Evolutionary conservation across 2,888 invertebrate genomes (phyloP), one percentile per base, ranked within the genome.

Genomic region (Acanthococcus lagerstroemiae): DNA sequence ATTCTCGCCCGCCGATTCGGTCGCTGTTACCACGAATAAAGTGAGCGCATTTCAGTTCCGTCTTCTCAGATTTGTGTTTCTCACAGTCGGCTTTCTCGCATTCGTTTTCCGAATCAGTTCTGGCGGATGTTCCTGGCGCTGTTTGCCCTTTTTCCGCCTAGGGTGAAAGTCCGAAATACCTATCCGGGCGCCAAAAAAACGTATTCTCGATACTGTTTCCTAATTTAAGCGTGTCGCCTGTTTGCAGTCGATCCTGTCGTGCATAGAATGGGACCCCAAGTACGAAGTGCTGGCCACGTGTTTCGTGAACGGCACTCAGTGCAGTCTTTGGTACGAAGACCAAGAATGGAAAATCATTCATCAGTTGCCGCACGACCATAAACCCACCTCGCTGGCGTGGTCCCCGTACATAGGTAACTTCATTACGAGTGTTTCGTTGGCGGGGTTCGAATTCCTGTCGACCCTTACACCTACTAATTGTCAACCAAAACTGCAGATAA

Each of bases 361-460:
- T 68, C 75, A 74, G 4, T 73, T 83, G 4, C 72, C 73, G n/a
- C 80, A 80, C 70, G 73, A 76, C 0, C 74, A 78, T 65, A 76
- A 79, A 67, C 80, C 81, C 1, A 74, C 78, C 1, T 75, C 76
- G 50, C 69, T 81, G 17, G 76, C 77, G 50, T 83, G 83, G 82
- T 83, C 83, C 21, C 77, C 79, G 3, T 60, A 79, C 21, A 74
- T 80, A 1, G 81, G 81, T 69, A 72, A 67, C 19, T 52, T 3
- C 19, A 19, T 45, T 45, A 7, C 15, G 15, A 45, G 46, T 45
- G 19, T 45, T 45, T 45, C n/a, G 15, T 15, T 19, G 17, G 37
- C 15, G 7, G 37, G 15, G 15, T 15, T 37, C 37, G 37, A 9
- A n/a, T n/a, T n/a, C n/a, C n/a, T n/a, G n/a, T n/a, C n/a, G n/a